Evolutionary conservation across 2,888 invertebrate genomes (phyloP).

Genomic region (Lycia hirtaria): DNA sequence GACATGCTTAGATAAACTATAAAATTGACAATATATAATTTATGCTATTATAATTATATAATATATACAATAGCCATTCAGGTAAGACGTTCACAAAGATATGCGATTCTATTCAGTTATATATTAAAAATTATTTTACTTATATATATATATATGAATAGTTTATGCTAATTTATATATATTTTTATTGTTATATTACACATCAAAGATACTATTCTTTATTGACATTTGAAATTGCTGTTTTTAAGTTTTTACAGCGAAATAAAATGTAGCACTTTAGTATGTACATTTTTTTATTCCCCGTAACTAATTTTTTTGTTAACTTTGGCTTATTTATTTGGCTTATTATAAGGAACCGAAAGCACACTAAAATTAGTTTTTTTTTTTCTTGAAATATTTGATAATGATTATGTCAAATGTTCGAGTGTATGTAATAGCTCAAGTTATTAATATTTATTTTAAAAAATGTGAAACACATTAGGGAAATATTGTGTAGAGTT

Average conservation of each 20-base stretch:
- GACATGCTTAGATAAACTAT: conserved; percentile 49
- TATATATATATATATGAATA: conserved; percentile 34
- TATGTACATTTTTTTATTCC: conserved; percentile 41
- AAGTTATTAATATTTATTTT: conserved; percentile 28
- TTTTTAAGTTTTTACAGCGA: conserved; percentile 54
- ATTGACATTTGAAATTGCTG: conserved; percentile 60
- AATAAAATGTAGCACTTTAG: conserved; percentile 46
- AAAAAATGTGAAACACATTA: conserved; percentile 43
- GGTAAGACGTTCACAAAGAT: conserved; percentile 55
- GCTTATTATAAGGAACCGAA: conserved; percentile 67
- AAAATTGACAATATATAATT: conserved; percentile 57
- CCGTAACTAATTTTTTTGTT: conserved; percentile 48
- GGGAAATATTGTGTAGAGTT: conserved; percentile 44
- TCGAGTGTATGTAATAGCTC: conserved; percentile 54
- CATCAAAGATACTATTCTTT: conserved; percentile 26
- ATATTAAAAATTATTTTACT: conserved; percentile 38
- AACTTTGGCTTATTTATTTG: conserved; percentile 80
- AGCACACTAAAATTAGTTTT: conserved; percentile 39
- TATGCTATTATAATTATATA: conserved; percentile 28
- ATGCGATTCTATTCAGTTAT: conserved; percentile 61
- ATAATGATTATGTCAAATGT: conserved; percentile 51
- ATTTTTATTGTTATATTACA: conserved; percentile 31
- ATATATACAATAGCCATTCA: conserved; percentile 35
- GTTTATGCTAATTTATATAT: conserved; percentile 33
- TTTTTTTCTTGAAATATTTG: conserved; percentile 32